A percentile compares a stretch with the other conserved stretches of the same genome.
These are phyloP conservation scores for Macrostomum cliftonense DNA, from an alignment of 2,888 invertebrate species.

Conservation along the genomic window DNA sequence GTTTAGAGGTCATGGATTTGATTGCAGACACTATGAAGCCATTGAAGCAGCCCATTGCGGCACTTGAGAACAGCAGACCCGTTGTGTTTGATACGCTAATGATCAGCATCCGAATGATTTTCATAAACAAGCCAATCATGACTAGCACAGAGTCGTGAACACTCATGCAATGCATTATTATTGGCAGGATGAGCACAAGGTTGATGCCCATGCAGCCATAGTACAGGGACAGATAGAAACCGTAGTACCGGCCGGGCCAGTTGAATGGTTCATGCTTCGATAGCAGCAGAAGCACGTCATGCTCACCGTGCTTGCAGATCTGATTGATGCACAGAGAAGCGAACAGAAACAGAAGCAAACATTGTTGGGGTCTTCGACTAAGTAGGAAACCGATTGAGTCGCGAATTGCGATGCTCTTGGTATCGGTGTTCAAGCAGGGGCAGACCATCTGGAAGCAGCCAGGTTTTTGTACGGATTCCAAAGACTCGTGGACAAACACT, in stretches of 20 bases:
- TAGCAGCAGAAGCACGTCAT: conserved; percentile 30
- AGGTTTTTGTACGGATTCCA: too few relatives aligned
- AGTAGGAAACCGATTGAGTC: too few relatives aligned
- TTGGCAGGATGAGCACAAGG: conserved; percentile 26
- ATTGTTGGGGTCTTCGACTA: too few relatives aligned
- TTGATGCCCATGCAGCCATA: conserved; percentile 31
- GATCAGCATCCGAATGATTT: conserved; percentile 20
- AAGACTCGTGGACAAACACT: background rate
- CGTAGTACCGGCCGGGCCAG: conserved; percentile 27
- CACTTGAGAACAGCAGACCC: conserved; percentile 27
- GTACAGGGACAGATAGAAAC: conserved; percentile 30
- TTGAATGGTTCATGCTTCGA: conserved; percentile 24
- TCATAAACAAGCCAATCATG: conserved; percentile 25
- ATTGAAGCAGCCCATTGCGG: conserved; percentile 22
- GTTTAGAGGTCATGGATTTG: conserved; percentile 30
- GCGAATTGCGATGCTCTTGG: too few relatives aligned
- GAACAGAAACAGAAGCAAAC: conserved; percentile 17
- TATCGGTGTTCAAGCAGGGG: too few relatives aligned
- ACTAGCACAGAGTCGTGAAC: conserved; percentile 24
- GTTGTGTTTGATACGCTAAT: conserved; percentile 21
- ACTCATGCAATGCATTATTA: conserved; percentile 21
- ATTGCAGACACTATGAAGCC: conserved; percentile 17
- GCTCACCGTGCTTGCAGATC: conserved; percentile 30
- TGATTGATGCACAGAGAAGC: conserved; percentile 21
- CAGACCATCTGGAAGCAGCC: too few relatives aligned